Evolutionary conservation across 2,888 invertebrate species (phyloP), one percentile per base, ranked within the genome.

Genomic region (Ceratothoa steindachneri): DNA sequence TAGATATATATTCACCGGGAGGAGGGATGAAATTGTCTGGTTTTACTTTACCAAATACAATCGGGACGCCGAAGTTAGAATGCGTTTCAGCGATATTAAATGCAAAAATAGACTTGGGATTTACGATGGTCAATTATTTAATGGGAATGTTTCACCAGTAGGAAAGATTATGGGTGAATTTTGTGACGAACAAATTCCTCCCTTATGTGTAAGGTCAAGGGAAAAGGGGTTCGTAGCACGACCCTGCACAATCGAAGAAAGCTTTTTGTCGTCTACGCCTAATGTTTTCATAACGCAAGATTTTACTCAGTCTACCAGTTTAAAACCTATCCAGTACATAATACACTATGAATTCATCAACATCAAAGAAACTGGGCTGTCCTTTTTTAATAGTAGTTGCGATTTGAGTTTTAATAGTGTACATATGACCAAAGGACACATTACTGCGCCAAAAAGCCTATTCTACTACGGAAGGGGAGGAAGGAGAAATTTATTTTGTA

Each of bases 381-480:
- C 29, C 7, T 66, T 30, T 5, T 27, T 29, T 66, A 72, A 77
- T 1, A 76, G 67, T 28, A 74, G 67, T 24, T 82, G 82, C 72
- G 75, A 81, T 55, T 74, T 80, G 15, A 65, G 80, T 15, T 81
- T 82, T 60, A 77, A 69, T 22, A 81, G 81, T 65, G 30, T 66
- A 7, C 29, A 29, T 7, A 68, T 51, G 15, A 30, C 29, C 4
- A 72, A 71, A 60, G 79, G 79, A 30, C 67, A 66, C 31, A 68
- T 79, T 30, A 88, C 89, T 83, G 92, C 92, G 29, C 92, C 92
- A 7, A 88, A 89, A 81, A 92, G 91, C 81, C 91, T 92, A 69
- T 93, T 93, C 85, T 89, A 91, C 82, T 93, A 90, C 82, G 93
- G 93, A 1, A 87, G 93, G 81, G 93, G 93, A 9, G 93, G 93